Base-by-base conservation (phyloP, 2,113 vertebrate species). In the Cervus canadensis region DNA sequence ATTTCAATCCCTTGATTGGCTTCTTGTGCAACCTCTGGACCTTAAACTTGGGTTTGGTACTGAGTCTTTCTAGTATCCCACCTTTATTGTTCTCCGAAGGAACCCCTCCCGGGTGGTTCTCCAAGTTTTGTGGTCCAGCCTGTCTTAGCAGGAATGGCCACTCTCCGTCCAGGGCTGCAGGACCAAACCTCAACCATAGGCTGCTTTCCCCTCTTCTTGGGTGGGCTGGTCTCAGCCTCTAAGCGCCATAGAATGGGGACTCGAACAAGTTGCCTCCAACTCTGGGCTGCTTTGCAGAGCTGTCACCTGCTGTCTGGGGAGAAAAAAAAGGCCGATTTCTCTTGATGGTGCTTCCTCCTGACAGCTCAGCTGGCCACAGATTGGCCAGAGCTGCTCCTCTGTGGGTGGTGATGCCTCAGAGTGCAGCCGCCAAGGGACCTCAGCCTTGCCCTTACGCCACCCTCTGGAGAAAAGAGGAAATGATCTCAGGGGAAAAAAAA, bases 391-490 rank as follows among this genome's bases (percentile, higher is more conserved):
- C 30, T 89, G 12, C 52, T 89, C 19, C 64, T 95, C 59, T 54
- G 33, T 64, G 28, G 40, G 21, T 57, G 17, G 21, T 15, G 15
- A 71, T 40, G 57, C 52, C 79, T 96, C 84, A 23, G 88, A 13
- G 40, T 79, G n/a, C 15, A 78, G 43, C 21, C 81, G 30, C 48
- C n/a, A 79, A 87, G 15, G 11, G 6, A 84, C 57, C 21, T 64
- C 62, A 71, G 82, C 40, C 92, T 86, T 90, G 36, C 87, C 85
- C 67, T 82, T 98, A 40, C 4, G 54, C 96, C 94, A 97, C 87
- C 93, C 14, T 76, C 97, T 97, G 94, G 97, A 96, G 74, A 84
- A 96, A 95, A 97, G 19, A 96, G 74, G 87, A 95, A 96, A 17
- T 91, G 62, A 85, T 56, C 9, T 16, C 54, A 87, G 40, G 43